Evolutionary conservation across 37 sponge, comb jelly and placozoan genomes (phyloP).

Genomic region (Theonella swinhoei): DNA sequence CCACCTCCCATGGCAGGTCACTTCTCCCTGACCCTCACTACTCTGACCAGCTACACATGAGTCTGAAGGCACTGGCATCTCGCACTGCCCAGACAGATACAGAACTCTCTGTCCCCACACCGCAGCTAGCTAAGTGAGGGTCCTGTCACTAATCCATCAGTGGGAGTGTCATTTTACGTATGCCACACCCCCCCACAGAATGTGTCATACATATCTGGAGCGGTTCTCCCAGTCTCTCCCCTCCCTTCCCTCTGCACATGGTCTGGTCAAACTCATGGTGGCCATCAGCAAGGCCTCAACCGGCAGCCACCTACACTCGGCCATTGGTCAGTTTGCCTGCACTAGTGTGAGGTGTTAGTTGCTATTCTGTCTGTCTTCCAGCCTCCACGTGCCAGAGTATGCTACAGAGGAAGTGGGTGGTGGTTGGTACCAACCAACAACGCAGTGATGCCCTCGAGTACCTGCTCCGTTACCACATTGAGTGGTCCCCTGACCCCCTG

Average conservation of each 20-base stretch:
- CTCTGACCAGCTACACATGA: not conserved
- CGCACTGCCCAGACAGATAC: not conserved
- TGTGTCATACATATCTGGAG: constrained; percentile 31
- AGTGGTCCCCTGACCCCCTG: constrained; percentile 65
- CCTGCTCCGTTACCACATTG: constrained; percentile 69
- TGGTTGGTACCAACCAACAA: constrained; percentile 38
- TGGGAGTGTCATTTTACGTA: not conserved
- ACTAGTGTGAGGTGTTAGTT: not conserved
- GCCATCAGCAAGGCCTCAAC: constrained; percentile 49
- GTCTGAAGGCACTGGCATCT: constrained; percentile 2
- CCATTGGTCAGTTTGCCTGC: constrained; percentile 31
- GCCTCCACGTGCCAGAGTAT: constrained; percentile 34
- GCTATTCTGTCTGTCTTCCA: not conserved
- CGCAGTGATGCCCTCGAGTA: constrained; percentile 54
- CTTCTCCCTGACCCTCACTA: constrained; percentile 2
- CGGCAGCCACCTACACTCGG: not conserved
- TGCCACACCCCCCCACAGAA: not conserved
- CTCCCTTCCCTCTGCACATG: constrained; percentile 40
- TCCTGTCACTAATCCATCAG: not conserved
- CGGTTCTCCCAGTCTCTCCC: constrained; percentile 50
- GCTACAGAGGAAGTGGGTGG: constrained; percentile 56
- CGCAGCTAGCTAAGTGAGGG: not conserved
- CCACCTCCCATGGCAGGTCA: not conserved
- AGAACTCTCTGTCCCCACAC: not conserved
- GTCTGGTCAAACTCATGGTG: constrained; percentile 55